Percentiles rank a stretch among this genome's conserved stretches.
phyloP scores from a whole-genome alignment of 2,797 vertebrate species.

The Synaphobranchus kaupii region DNA sequence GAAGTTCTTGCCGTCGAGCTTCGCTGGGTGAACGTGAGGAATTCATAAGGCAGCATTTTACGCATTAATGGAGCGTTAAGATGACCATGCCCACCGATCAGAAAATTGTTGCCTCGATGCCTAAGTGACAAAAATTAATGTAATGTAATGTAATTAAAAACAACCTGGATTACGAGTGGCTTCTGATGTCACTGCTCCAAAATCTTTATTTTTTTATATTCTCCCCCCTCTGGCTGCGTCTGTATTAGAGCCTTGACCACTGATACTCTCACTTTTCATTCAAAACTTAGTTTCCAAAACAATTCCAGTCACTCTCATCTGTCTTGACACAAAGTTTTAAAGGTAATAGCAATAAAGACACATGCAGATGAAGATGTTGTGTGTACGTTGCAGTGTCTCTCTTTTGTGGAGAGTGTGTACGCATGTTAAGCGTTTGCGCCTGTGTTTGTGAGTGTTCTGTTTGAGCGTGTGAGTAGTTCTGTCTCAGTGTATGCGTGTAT shows the following conservation, averaged over 20 bases:
- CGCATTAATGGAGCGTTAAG: background rate
- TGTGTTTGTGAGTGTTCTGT: background rate
- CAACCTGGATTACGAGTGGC: conserved; percentile 26
- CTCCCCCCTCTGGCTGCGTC: conserved; percentile 3
- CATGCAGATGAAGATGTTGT: background rate
- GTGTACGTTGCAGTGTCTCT: too few relatives aligned
- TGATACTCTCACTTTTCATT: conserved; percentile 29
- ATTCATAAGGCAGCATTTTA: background rate
- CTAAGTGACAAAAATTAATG: conserved; percentile 26
- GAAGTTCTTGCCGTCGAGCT: conserved; percentile 1
- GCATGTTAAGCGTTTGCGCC: background rate
- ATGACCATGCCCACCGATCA: background rate
- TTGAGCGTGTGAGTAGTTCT: background rate
- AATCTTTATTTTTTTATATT: conserved; percentile 26
- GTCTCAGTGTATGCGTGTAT: conserved; percentile 41
- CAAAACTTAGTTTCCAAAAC: conserved; percentile 31
- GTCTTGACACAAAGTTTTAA: conserved; percentile 9
- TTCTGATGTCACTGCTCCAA: conserved; percentile 27
- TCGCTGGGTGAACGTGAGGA: background rate
- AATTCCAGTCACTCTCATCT: conserved; percentile 16
- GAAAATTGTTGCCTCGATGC: conserved; percentile 2
- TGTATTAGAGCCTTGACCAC: conserved; percentile 7
- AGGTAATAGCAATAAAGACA: background rate
- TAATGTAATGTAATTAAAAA: too few relatives aligned
- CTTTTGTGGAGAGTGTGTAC: too few relatives aligned